Conservation (phyloP, 2,888 invertebrate genomes). For the Panopea generosa region DNA sequence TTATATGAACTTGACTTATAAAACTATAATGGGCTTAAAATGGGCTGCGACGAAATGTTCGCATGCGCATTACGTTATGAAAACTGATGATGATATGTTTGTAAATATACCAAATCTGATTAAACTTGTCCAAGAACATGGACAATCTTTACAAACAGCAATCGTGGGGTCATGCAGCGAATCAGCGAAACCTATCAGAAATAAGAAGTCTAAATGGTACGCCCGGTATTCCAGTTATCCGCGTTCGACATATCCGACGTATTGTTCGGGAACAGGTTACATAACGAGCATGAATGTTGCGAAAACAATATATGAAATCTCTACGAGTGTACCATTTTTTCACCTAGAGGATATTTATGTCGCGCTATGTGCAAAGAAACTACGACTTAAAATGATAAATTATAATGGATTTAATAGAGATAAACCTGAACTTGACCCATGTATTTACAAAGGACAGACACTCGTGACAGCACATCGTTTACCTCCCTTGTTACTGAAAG, state of each 20-base stretch:
- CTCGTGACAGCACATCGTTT: constrained; percentile 67
- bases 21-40: constrained; percentile 66
- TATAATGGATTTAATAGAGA: constrained; percentile 66
- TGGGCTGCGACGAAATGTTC: constrained; percentile 60
- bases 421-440: constrained; percentile 47
- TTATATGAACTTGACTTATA: constrained; percentile 63
- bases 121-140: constrained; percentile 27
- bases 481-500: constrained; percentile 27
- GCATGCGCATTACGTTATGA: constrained; percentile 57
- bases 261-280: constrained; percentile 77
- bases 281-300: constrained; percentile 70
- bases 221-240: constrained; percentile 71
- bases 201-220: constrained; percentile 74
- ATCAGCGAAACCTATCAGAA: constrained; percentile 63
- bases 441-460: constrained; percentile 48
- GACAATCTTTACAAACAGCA: constrained; percentile 34
- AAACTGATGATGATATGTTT: constrained; percentile 37
- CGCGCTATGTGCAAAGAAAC: constrained; percentile 66
- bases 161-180: constrained; percentile 65
- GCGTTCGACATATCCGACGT: constrained; percentile 69
- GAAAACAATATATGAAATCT: constrained; percentile 62
- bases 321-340: constrained; percentile 74
- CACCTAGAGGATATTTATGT: constrained; percentile 79
- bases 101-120: constrained; percentile 61
- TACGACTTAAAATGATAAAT: constrained; percentile 53